Base-by-base conservation (phyloP, 2,888 invertebrate species). In the Nemurella pictetii region DNA sequence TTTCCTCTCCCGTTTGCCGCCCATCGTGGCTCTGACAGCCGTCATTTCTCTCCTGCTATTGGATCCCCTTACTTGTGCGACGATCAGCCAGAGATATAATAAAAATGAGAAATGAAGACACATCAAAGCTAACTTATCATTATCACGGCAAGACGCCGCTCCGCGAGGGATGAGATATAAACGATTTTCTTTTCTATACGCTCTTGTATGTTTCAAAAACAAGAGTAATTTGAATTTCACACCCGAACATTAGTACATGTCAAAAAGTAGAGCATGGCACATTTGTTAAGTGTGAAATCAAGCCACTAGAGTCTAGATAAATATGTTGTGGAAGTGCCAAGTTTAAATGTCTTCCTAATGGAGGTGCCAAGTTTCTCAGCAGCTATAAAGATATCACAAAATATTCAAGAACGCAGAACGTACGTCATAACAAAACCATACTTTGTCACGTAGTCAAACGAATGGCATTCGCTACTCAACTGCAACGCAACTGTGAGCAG, bases 91-190 rank as follows among this genome's bases (percentile, higher is more conserved):
- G 26, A 78, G 26, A 55, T 72, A 27, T 55, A 78, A 82, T 82
- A 82, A 82, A 82, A 82, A 82, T 82, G 82, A 82, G 82, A 82
- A 81, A 82, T 82, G 82, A 72, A 72, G 55, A 82, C 36, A 36
- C 82, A 82, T 82, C 82, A 82, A 55, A 82, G 82, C 36, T 72
- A 82, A 82, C 82, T 82, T 82, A 55, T 82, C 82, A 82, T 82
- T 36, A 55, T 72, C 72, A 72, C 28, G 82, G 27, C 55, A 26
- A 55, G 72, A 72, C n/a, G 55, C 20, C 55, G 55, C 20, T 55
- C 55, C 55, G 27, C 27, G 25, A 25, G 29, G 75, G 75, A 75
- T 26, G 75, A 4, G 27, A 75, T 28, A 75, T 28, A 75, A 75
- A 75, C 75, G 27, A 75, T 75, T 75, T 75, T 26, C 29, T 28